Conservation (phyloP, 2,888 invertebrate genomes). For the Vesta saturnalis region DNA sequence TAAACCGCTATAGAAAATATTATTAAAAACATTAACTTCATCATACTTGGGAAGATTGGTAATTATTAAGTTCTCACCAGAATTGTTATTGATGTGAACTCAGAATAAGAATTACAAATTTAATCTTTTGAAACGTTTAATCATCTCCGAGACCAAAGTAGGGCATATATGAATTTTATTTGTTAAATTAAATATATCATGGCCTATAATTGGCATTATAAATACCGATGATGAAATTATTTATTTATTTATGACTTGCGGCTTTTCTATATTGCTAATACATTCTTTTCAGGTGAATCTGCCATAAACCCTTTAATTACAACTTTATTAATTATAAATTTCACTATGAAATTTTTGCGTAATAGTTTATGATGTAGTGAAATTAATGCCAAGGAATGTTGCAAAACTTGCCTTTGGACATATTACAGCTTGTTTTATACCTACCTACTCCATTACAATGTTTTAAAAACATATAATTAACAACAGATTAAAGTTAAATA, state of each 20-base stretch:
- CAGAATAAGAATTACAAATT: not conserved
- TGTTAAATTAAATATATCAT: no score
- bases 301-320: no score
- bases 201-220: no score
- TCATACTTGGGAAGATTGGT: conserved; percentile 12
- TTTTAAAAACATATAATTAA: no score
- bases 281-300: no score
- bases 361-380: no score
- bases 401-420: not conserved
- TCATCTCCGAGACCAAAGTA: no score
- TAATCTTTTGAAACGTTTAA: not conserved
- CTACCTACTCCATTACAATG: not conserved
- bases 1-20: not conserved
- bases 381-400: no score
- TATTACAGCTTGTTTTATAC: not conserved
- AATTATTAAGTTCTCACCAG: conserved; percentile 10
- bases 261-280: not conserved
- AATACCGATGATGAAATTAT: not conserved
- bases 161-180: no score
- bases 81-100: conserved; percentile 14
- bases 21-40: not conserved
- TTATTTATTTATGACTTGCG: not conserved
- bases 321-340: not conserved
- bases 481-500: no score
- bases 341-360: not conserved